Base-by-base conservation (phyloP, 1,140 invertebrate species). In the Temnothorax curvispinosus region DNA sequence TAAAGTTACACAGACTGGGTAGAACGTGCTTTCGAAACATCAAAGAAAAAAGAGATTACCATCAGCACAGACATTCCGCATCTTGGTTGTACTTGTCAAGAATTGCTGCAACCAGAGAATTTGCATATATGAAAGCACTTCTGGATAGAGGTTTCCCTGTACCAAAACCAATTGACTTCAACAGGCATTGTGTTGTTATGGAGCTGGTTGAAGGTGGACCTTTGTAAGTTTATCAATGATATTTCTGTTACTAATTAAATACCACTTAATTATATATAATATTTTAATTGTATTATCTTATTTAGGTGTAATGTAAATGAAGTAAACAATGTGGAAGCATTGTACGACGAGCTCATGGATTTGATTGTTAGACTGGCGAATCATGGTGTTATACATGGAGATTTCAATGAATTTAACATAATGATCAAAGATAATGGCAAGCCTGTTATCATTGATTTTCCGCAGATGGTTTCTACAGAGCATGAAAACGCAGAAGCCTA, bases 371-470 rank as follows among this genome's bases (percentile, higher is more conserved):
- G 97, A 85, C 96, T 99, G 50, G 99, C 97, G 35, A 98, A 99
- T 95, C 97, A 98, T 94, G 99, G 99, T 0, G 98, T 99, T 1
- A 99, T 99, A 92, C 99, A 99, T 95, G 98, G 99, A 3, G 99
- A 99, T 96, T 99, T 99, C 92, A 99, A 99, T 95, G 99, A 99
- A 96, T 99, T 99, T 94, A 99, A 99, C 94, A 97, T 99, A 65
- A 98, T 99, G 97, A 95, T 99, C 0, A 97, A 97, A 41, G 97
- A 98, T 91, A 97, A 98, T 0, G 97, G 97, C 47, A 97, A 97
- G 82, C 97, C 99, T 0, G 96, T 99, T 62, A 96, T 99, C 77
- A 99, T 99, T 93, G 99, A 99, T 96, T 99, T 99, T 95, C 99
- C 99, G 2, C 99, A 99, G 96, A 99, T 99, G 99, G 97, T 99